These are phyloP conservation scores for Lucilia cuprina DNA, from an alignment of 1,140 invertebrate genomes.

Conservation along the genomic window DNA sequence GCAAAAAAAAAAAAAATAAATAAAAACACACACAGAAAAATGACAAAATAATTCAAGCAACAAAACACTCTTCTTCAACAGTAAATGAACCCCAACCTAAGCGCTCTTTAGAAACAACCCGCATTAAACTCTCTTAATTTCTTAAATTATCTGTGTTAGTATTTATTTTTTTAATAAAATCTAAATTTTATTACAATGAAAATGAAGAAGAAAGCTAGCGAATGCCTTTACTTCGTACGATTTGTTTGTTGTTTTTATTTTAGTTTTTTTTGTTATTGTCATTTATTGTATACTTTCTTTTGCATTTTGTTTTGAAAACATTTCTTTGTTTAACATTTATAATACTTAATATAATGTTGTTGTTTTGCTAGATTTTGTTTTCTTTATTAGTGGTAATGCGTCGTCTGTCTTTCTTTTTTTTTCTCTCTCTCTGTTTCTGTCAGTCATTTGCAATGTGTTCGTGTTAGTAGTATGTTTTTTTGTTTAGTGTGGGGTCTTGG, in stretches of 20 bases:
- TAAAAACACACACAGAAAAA: no score
- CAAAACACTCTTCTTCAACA: no score
- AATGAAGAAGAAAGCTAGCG: background rate
- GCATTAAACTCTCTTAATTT: background rate
- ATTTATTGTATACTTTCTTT: background rate
- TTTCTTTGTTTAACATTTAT: background rate
- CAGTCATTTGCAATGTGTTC: background rate
- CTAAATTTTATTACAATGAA: background rate
- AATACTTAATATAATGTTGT: no score
- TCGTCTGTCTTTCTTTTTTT: no score
- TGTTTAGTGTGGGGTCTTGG: background rate
- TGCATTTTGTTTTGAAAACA: background rate
- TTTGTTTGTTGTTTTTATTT: background rate
- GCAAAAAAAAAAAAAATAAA: constrained; percentile 22
- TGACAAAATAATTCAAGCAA: no score
- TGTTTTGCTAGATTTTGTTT: no score
- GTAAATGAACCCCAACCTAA: background rate
- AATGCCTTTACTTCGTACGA: background rate
- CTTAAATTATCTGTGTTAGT: no score
- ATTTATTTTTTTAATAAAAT: background rate
- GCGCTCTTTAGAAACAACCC: background rate
- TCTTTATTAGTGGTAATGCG: background rate
- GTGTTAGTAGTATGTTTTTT: background rate
- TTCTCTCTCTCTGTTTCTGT: background rate
- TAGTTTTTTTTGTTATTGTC: background rate